Percentiles rank a stretch among this genome's conserved stretches.
Evolutionary conservation across 2,888 invertebrate species (phyloP).

Genomic region (Cephus nigrinus): DNA sequence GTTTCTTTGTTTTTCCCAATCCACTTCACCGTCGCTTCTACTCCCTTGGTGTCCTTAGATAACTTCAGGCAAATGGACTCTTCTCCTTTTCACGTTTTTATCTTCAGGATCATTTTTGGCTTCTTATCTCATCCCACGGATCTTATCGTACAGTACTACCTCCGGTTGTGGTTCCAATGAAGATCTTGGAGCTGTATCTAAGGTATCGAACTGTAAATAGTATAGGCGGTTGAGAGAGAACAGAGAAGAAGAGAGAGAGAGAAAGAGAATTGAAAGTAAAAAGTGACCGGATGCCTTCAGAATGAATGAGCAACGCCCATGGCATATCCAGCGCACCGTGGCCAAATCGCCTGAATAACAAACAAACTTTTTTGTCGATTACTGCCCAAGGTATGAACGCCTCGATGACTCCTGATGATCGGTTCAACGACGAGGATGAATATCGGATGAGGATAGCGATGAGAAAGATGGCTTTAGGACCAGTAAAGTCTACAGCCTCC

Average conservation of each 20-base stretch:
- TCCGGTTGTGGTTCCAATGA: background rate
- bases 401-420: background rate
- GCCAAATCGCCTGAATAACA: conserved; percentile 18
- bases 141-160: background rate
- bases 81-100: background rate
- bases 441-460: background rate
- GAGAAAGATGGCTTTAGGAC: background rate
- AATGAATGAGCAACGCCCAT: conserved; percentile 16
- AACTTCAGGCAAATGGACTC: background rate
- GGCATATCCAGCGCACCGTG: conserved; percentile 19
- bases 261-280: background rate
- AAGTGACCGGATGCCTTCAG: background rate
- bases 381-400: background rate
- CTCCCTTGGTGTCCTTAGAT: background rate
- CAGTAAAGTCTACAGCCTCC: background rate
- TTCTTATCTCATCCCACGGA: background rate
- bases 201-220: background rate
- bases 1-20: background rate
- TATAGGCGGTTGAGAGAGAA: background rate
- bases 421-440: background rate
- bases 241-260: background rate
- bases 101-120: background rate
- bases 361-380: conserved; percentile 19
- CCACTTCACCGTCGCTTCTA: background rate
- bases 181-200: background rate